Percentiles rank a stretch among this genome's conserved stretches.
These are phyloP conservation scores for Edolisoma coerulescens DNA, from an alignment of 2,113 vertebrate species.

Conservation along the genomic window DNA sequence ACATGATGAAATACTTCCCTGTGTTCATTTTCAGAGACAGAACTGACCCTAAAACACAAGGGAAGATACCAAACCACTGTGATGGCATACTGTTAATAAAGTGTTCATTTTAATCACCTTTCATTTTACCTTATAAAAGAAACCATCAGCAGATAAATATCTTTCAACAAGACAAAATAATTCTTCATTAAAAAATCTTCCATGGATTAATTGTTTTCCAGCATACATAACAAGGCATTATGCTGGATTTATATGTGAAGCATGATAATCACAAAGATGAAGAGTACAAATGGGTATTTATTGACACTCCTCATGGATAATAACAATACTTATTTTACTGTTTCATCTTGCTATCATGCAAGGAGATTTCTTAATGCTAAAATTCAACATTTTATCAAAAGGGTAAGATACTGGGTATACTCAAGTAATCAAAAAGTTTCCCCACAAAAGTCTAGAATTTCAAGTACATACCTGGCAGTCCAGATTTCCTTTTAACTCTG, in stretches of 20 bases:
- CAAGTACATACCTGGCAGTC: not conserved
- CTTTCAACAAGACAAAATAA: conserved; percentile 1
- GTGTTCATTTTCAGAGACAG: not conserved
- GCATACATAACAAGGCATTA: not conserved
- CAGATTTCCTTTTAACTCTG: not conserved
- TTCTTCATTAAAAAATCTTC: not conserved
- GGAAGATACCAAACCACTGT: not conserved
- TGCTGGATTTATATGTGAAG: not conserved
- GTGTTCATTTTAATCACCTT: not conserved
- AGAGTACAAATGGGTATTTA: not conserved
- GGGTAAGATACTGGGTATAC: not conserved
- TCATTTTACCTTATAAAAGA: conserved; percentile 34
- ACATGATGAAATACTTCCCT: not conserved
- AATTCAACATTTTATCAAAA: not conserved
- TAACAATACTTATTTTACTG: not conserved
- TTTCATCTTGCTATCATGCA: not conserved
- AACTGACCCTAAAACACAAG: not conserved
- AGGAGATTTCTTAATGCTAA: not conserved
- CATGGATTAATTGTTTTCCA: not conserved
- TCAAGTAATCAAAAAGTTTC: not conserved
- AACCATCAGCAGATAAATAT: not conserved
- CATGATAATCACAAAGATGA: not conserved
- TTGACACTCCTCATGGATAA: not conserved
- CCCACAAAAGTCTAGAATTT: not conserved
- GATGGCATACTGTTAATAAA: not conserved